A percentile compares a stretch with the other conserved stretches of the same genome.
Conservation (phyloP, 2,797 vertebrate species). For the Phoeniculus purpureus region DNA sequence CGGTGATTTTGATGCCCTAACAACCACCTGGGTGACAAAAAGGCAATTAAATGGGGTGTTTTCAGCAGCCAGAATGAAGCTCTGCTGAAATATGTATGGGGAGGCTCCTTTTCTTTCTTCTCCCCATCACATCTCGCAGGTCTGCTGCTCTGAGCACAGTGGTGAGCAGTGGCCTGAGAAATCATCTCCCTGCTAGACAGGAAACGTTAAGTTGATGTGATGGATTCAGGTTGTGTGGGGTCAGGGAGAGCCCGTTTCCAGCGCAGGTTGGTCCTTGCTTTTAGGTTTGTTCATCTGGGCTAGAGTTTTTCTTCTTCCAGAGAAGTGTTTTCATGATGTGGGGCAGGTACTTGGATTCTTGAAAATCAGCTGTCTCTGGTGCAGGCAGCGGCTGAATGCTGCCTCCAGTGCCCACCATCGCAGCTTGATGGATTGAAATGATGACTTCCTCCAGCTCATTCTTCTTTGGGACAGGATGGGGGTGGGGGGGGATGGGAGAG, state of each 20-base stretch:
- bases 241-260: not conserved
- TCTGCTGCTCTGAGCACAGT: not conserved
- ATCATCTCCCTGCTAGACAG: not conserved
- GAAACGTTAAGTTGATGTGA: not conserved
- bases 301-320: not conserved
- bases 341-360: not conserved
- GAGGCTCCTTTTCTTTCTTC: not conserved
- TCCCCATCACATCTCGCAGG: not conserved
- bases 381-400: fast-evolving
- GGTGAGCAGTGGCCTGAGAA: not conserved
- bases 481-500: not conserved
- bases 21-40: not conserved
- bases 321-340: fast-evolving
- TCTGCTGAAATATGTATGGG: not conserved
- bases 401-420: not conserved
- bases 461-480: not conserved
- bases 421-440: fast-evolving
- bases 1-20: not conserved
- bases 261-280: fast-evolving
- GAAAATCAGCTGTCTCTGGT: fast-evolving
- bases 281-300: no score
- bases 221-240: not conserved
- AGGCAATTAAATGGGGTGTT: constrained; percentile 7
- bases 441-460: fast-evolving
- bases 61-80: not conserved